Percentiles rank a stretch among this genome's conserved stretches.
phyloP scores from a whole-genome alignment of 2,113 vertebrate genomes.

The Gambusia affinis region DNA sequence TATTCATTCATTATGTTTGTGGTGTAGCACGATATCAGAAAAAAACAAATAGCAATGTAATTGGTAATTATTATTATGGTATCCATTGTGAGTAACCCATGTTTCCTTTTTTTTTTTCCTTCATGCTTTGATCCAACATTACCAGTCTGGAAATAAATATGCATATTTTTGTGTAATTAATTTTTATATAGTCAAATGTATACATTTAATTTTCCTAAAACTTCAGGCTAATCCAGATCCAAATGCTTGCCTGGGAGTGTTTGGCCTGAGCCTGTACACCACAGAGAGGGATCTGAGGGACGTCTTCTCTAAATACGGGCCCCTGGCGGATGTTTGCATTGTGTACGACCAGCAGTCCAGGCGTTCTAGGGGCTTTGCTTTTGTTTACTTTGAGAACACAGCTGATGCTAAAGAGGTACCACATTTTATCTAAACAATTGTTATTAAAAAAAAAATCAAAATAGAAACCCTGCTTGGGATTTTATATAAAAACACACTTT shows the following conservation, averaged over 20 bases:
- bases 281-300: conserved; percentile 94
- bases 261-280: conserved; percentile 95
- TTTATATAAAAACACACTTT: not conserved
- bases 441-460: not conserved
- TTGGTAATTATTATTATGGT: no score
- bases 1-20: no score
- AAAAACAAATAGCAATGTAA: no score
- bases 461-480: not conserved
- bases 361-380: conserved; percentile 93
- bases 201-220: not conserved
- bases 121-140: no score
- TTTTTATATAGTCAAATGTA: not conserved
- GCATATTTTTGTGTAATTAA: not conserved
- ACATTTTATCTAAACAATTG: not conserved
- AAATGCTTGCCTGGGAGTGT: conserved; percentile 93
- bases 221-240: conserved; percentile 93
- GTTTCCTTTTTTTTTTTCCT: no score
- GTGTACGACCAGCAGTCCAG: conserved; percentile 96
- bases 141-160: no score
- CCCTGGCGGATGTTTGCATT: conserved; percentile 90
- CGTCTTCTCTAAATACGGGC: conserved; percentile 96
- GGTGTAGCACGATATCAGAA: no score
- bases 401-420: conserved; percentile 91
- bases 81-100: no score
- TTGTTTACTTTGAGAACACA: conserved; percentile 95